phyloP scores from a whole-genome alignment of 1,140 invertebrate species.

The Ceratoteleas bidentatus region DNA sequence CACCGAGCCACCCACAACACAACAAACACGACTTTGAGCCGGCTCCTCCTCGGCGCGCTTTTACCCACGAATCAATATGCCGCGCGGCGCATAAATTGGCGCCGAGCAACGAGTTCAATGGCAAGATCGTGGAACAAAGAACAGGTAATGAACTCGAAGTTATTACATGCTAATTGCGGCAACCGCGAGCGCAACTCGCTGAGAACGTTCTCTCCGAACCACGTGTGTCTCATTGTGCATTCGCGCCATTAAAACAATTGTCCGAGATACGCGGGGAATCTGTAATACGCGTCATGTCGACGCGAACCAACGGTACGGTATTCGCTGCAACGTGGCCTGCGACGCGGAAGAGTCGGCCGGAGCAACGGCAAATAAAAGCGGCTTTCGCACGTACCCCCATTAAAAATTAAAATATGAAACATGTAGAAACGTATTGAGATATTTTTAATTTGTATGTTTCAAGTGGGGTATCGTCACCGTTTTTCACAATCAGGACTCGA shows the following conservation, averaged over 20 bases:
- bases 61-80: constrained; percentile 59
- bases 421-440: too few species aligned
- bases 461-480: too few species aligned
- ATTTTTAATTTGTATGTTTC: too few species aligned
- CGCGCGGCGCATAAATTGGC: constrained; percentile 62
- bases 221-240: constrained; percentile 58
- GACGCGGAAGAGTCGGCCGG: constrained; percentile 50
- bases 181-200: constrained; percentile 53
- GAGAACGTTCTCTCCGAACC: constrained; percentile 60
- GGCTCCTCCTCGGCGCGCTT: constrained; percentile 21
- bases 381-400: constrained; percentile 48
- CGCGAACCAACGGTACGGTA: too few species aligned
- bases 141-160: constrained; percentile 64
- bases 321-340: too few species aligned
- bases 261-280: constrained; percentile 53
- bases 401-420: too few species aligned
- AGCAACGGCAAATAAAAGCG: constrained; percentile 23
- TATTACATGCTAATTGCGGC: constrained; percentile 66
- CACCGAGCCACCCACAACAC: constrained; percentile 38
- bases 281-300: constrained; percentile 60
- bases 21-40: constrained; percentile 30
- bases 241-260: constrained; percentile 57
- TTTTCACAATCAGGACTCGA: too few species aligned
- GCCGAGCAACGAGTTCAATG: constrained; percentile 57
- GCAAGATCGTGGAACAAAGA: constrained; percentile 64